Evolutionary conservation across 2,888 invertebrate species (phyloP), one percentile per base, ranked within the genome.

Genomic region (Mimachlamys varia): DNA sequence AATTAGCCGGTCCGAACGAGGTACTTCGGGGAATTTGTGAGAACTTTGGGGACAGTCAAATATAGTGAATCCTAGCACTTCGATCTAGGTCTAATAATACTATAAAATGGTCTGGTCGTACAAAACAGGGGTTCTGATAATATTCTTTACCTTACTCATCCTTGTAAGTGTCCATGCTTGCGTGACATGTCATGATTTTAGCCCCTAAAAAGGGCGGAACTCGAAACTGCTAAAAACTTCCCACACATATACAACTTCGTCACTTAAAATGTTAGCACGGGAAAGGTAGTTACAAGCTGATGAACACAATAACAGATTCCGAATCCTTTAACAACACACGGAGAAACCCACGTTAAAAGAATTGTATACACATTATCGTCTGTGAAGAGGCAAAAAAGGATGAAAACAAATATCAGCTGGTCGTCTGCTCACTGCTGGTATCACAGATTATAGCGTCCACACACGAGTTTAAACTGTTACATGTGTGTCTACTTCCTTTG

Each of bases 201-300:
- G 33, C 27, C 76, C 76, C 76, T 33, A 76, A 76, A 76, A 76
- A 76, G 76, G 76, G 76, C 76, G 76, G 76, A 10, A 76, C 76
- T 76, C 13, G 76, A 76, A 76, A 33, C 44, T 44, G 44, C 44
- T 44, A 3, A 44, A 44, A 44, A 76, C 12, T 13, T 27, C 76
- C 76, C 76, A 76, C 76, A 76, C 76, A 76, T 76, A 33, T 12
- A 76, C 76, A 27, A 76, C 12, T 33, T 33, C 27, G 13, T 33
- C 27, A 27, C 33, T 1, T 33, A 76, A 76, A 76, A 76, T 33
- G 1, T 0, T 76, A 17, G 15, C 76, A 76, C 76, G 13, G 15
- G 27, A 15, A 33, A 76, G 12, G 17, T 27, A 22, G 33, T 76
- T 13, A 33, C 27, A 33, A 33, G 44, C 44, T 44, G 33, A 76